Evolutionary conservation across 2,797 vertebrate species (phyloP).

Genomic region (Ctenosaura bakeri): DNA sequence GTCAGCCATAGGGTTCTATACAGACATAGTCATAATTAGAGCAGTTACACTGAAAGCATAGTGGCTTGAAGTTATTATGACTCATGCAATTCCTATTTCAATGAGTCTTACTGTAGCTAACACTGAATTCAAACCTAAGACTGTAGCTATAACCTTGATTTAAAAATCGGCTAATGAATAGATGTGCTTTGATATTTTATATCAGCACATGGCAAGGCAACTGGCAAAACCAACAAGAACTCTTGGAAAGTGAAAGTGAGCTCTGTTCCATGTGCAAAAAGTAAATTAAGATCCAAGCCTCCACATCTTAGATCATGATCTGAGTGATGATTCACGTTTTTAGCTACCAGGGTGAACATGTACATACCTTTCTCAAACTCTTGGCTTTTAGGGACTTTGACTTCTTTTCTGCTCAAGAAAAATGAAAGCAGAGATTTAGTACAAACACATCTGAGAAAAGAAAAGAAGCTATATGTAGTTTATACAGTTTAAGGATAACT

Average conservation of each 20-base stretch:
- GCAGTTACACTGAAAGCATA: no score
- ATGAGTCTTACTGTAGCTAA: no score
- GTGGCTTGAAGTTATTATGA: no score
- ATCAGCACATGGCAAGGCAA: not conserved
- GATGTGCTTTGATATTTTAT: not conserved
- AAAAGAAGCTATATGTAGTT: not conserved
- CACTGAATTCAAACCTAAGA: no score
- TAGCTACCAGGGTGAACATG: conserved; percentile 46
- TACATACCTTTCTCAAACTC: conserved; percentile 84
- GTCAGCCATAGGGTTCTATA: no score
- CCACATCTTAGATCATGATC: not conserved
- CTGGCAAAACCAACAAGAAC: no score
- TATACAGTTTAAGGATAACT: not conserved
- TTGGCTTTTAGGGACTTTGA: conserved; percentile 80
- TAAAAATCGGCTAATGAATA: not conserved
- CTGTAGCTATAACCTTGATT: not conserved
- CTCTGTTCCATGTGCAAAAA: not conserved
- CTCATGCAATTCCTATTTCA: no score
- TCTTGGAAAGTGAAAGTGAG: not conserved
- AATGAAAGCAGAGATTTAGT: conserved; percentile 3
- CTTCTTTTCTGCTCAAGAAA: conserved; percentile 83
- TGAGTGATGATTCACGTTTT: not conserved
- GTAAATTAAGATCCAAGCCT: not conserved
- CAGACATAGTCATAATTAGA: no score
- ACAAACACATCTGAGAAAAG: not conserved